Evolutionary conservation across 2,888 invertebrate genomes (phyloP), one percentile per base, ranked within the genome.

Genomic region (Lochmaea crataegi): DNA sequence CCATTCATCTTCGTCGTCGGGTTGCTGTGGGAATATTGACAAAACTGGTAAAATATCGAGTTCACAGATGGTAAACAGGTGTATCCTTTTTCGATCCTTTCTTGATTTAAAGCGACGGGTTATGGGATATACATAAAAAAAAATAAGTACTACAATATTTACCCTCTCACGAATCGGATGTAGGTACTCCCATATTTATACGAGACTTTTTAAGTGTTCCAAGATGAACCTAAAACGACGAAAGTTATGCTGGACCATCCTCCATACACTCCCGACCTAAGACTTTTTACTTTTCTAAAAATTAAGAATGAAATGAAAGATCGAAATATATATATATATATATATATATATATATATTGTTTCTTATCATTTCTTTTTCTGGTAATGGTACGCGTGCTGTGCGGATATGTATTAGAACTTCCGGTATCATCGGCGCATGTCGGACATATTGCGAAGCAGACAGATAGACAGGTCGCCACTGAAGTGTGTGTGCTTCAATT

Each of bases 161-260:
- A 78, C 80, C 80, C 81, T 80, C 80, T 80, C 81, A 81, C 79
- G 78, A 79, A 75, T 78, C 79, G 77, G 79, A 78, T 80, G 79
- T 22, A 22, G n/a, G n/a, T 79, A 77, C 77, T 78, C 75, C 75
- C 70, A 70, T 64, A 65, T 71, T 71, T 76, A 75, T 77, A 76
- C 32, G 5, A 5, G 22, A 22, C 22, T 22, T 1, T 22, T 22
- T 2, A 2, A 2, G 22, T 22, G 22, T 22, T 22, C 2, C 22
- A 22, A 22, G 22, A 22, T 22, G 1, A 2, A 22, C 22, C 22
- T 2, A 22, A 22, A 22, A 1, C 22, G 22, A 22, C 2, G 2
- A 22, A 22, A 22, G 2, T 22, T 22, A 22, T 22, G 22, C 2
- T 22, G 22, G 22, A 22, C 22, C 22, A 22, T 22, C 22, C 22